A percentile compares a stretch with the other conserved stretches of the same genome.
phyloP scores from a whole-genome alignment of 2,888 invertebrate species.

The Axea sp. region DNA sequence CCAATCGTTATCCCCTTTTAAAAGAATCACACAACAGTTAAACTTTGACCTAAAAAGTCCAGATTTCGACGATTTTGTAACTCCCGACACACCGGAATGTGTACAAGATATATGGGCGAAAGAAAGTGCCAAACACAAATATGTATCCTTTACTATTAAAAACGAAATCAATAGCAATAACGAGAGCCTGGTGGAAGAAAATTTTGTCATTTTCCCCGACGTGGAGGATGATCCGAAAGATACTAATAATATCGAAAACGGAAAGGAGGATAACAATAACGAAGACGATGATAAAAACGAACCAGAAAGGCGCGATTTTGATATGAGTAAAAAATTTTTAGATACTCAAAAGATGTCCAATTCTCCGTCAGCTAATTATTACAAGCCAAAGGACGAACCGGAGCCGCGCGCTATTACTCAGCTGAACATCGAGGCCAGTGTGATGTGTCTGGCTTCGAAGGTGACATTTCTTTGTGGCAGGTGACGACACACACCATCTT shows the following conservation, averaged over 20 bases:
- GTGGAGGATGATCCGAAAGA: slow-evolving; percentile 79
- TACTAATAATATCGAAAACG: slow-evolving; percentile 55
- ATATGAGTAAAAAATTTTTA: slow-evolving; percentile 78
- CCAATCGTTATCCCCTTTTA: slow-evolving; percentile 86
- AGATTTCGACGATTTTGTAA: slow-evolving; percentile 86
- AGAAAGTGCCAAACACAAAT: slow-evolving; percentile 77
- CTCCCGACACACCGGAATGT: slow-evolving; percentile 83
- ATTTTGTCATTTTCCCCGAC: slow-evolving; percentile 82
- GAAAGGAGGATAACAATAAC: slow-evolving; percentile 65
- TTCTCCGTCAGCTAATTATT: slow-evolving; percentile 88
- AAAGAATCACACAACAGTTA: slow-evolving; percentile 88
- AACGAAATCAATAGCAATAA: slow-evolving; percentile 71
- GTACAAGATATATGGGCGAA: slow-evolving; percentile 85
- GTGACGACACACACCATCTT: slow-evolving; percentile 86
- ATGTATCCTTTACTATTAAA: slow-evolving; percentile 62
- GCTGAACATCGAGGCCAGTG: slow-evolving; percentile 91
- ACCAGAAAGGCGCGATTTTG: slow-evolving; percentile 72
- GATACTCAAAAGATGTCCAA: slow-evolving; percentile 82
- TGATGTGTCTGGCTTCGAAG: slow-evolving; percentile 92
- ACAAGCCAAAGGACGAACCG: slow-evolving; percentile 89
- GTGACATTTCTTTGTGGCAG: slow-evolving; percentile 89
- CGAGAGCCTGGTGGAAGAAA: slow-evolving; percentile 78
- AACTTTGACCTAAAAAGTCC: slow-evolving; percentile 87
- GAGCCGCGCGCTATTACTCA: slow-evolving; percentile 93
- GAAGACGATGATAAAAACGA: slow-evolving; percentile 72